A percentile compares a stretch with the other conserved stretches of the same genome.
Evolutionary conservation across 2,888 invertebrate species (phyloP).

Genomic region (Nephrotoma appendiculata): DNA sequence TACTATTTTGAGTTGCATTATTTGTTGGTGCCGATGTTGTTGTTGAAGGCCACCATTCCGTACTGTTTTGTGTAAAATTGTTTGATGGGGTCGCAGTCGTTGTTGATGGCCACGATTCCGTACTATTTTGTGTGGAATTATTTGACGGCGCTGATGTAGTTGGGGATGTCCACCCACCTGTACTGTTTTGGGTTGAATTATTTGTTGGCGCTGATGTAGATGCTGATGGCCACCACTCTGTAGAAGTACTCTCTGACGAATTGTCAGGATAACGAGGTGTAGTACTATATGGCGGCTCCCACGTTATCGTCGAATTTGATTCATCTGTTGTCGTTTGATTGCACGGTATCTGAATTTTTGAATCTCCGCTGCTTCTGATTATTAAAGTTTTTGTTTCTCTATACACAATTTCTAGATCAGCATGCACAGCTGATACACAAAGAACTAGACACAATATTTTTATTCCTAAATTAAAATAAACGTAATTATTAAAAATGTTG

Average conservation of each 20-base stretch:
- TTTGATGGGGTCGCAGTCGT: background rate
- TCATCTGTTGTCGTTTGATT: background rate
- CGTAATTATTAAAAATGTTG: background rate
- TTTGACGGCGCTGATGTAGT: background rate
- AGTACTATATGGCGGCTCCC: background rate
- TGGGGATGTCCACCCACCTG: background rate
- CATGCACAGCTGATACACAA: background rate
- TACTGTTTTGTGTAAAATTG: background rate
- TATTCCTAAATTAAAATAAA: background rate
- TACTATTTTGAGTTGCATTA: background rate
- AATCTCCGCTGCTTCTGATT: background rate
- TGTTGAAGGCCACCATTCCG: background rate
- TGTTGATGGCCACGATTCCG: background rate
- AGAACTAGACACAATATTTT: background rate
- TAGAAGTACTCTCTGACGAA: background rate
- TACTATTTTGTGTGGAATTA: background rate
- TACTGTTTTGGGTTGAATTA: background rate
- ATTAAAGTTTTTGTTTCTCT: background rate
- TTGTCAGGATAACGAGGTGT: background rate
- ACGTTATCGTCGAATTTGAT: background rate
- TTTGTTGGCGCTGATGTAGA: background rate
- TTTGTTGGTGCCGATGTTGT: background rate
- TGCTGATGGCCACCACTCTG: background rate
- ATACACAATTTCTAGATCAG: background rate
- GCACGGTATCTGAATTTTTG: background rate